A percentile compares a stretch with the other conserved stretches of the same genome.
Evolutionary conservation across 2,888 invertebrate genomes (phyloP).

Genomic region (Parnassius glacialis): DNA sequence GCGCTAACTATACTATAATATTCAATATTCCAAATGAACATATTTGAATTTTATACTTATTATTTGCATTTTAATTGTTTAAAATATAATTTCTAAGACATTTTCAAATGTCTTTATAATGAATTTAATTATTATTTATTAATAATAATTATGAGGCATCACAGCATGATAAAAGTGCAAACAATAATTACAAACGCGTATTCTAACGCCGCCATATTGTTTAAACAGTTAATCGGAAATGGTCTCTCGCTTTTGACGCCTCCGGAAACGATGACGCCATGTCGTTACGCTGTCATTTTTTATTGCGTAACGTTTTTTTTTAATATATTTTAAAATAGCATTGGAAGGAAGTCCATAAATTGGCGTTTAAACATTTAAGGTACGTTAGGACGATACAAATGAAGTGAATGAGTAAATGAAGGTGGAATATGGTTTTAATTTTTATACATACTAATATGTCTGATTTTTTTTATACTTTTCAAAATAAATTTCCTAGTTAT

Average conservation of each 20-base stretch:
- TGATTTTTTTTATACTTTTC: too few relatives aligned
- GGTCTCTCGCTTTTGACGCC: conserved; percentile 30
- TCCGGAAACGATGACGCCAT: conserved; percentile 35
- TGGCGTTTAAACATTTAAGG: conserved; percentile 3
- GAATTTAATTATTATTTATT: too few relatives aligned
- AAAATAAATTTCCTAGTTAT: too few relatives aligned
- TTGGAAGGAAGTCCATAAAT: conserved; percentile 20
- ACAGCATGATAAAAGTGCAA: conserved; percentile 12
- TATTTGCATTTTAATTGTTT: too few relatives aligned
- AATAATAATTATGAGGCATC: too few relatives aligned
- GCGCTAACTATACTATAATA: too few relatives aligned
- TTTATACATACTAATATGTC: too few relatives aligned
- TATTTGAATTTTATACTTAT: too few relatives aligned
- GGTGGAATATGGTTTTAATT: too few relatives aligned
- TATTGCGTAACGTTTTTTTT: conserved; percentile 36
- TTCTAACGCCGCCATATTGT: conserved; percentile 21
- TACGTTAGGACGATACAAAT: not conserved
- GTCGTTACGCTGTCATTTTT: conserved; percentile 28
- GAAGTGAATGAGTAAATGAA: not conserved
- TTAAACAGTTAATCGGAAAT: conserved; percentile 30
- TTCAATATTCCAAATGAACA: too few relatives aligned
- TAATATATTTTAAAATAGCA: conserved; percentile 4
- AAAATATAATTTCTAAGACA: too few relatives aligned
- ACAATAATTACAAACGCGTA: conserved; percentile 12
- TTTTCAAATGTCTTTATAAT: too few relatives aligned